Evolutionary conservation across 2,113 vertebrate genomes (phyloP).

Genomic region (Datnioides undecimradiatus): DNA sequence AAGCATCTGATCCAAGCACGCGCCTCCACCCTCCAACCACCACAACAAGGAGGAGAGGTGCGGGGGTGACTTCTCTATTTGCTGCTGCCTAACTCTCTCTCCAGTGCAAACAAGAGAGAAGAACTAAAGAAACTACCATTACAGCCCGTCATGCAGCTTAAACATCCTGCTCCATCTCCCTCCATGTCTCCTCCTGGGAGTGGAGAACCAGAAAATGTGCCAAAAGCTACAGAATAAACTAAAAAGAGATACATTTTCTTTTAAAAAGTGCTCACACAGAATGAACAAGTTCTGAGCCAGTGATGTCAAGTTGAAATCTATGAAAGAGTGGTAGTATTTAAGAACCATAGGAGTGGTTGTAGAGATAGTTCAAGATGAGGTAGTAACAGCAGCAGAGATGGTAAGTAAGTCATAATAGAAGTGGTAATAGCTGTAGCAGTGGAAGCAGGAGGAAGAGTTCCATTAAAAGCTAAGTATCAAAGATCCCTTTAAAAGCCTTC

Average conservation of each 20-base stretch:
- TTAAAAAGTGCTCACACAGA: conserved; percentile 17
- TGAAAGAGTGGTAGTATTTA: conserved; percentile 4
- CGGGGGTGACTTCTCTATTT: conserved; percentile 71
- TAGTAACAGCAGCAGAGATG: neutral
- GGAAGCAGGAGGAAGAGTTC: too few relatives aligned
- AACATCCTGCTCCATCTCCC: conserved; percentile 59
- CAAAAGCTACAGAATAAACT: conserved; percentile 89
- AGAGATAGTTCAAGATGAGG: rapidly evolving
- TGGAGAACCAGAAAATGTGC: conserved; percentile 83
- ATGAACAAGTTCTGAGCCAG: conserved; percentile 11
- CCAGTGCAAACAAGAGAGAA: conserved; percentile 72
- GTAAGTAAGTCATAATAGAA: too few relatives aligned
- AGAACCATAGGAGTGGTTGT: neutral
- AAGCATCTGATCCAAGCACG: conserved; percentile 90
- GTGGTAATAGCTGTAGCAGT: too few relatives aligned
- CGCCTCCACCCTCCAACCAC: conserved; percentile 57
- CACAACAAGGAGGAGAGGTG: conserved; percentile 43
- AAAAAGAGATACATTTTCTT: conserved; percentile 45
- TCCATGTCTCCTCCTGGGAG: conserved; percentile 77
- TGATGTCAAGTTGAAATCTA: conserved; percentile 28
- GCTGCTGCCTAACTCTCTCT: conserved; percentile 34
- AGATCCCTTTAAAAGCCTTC: too few relatives aligned
- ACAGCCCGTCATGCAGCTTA: conserved; percentile 87
- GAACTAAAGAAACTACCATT: conserved; percentile 91
- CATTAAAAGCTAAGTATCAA: too few relatives aligned